Evolutionary conservation across 2,113 vertebrate genomes (phyloP), one percentile per base, ranked within the genome.

Genomic region (Fregata magnificens): DNA sequence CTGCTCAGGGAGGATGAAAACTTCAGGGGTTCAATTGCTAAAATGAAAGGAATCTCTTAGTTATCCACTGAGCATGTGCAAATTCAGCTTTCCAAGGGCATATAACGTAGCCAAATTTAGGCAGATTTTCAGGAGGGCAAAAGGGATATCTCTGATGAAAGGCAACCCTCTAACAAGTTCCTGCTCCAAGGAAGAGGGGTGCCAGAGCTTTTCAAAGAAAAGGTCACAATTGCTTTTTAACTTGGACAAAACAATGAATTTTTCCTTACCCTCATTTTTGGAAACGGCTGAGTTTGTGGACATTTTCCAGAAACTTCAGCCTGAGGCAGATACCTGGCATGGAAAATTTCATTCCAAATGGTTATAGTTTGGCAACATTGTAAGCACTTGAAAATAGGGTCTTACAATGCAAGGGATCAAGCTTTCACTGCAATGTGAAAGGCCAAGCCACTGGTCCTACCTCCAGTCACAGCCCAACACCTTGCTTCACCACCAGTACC

Each of bases 171-270:
- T 96, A 65, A 70, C 26, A 87, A 76, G 45, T 65, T 91, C 45
- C 21, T 84, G 56, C 17, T 84, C 82, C 84, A 94, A 91, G 70
- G 28, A 91, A 80, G 61, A 89, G 49, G 40, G 9, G 6, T 90
- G 95, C 93, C 95, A 97, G 70, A 77, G 28, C 40, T 95, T 96
- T 96, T 96, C 87, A 97, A 94, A 93, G 82, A 61, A 95, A 96
- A 96, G 84, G 93, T 97, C 96, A 91, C 56, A 69, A 85, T 42
- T 91, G 53, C 85, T 95, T 96, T 95, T 87, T 88, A 82, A 79
- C 93, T 97, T 96, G 96, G 95, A 95, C 95, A 96, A 97, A 97
- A 91, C 84, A 96, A 10, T 42, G 89, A 82, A 96, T 97, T 97
- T 96, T 97, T 97, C 90, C 92, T 93, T 96, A 90, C 87, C n/a